Evolutionary conservation across 2,113 vertebrate species (phyloP).

Genomic region (Nycticryphes semicollaris): DNA sequence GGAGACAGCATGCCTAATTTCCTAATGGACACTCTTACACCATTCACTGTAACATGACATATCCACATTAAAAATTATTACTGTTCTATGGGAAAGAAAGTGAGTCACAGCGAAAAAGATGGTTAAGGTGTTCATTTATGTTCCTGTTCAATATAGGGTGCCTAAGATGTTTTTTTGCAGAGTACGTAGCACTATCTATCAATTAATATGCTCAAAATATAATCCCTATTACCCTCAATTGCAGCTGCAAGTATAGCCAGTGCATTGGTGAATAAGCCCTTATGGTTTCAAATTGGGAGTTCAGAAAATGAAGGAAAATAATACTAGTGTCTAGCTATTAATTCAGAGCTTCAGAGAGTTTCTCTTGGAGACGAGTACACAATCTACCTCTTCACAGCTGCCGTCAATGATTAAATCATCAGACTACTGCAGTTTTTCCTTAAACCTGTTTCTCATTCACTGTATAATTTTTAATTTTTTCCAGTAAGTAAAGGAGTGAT

Average conservation of each 20-base stretch:
- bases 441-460: neutral
- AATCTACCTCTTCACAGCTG: neutral
- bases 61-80: neutral
- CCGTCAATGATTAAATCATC: neutral
- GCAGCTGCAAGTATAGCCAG: neutral
- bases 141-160: neutral
- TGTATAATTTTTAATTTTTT: neutral
- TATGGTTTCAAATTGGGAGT: neutral
- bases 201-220: neutral
- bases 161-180: neutral
- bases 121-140: neutral
- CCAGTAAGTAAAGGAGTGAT: neutral
- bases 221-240: neutral
- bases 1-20: neutral
- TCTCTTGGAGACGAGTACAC: neutral
- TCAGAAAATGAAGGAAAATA: neutral
- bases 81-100: neutral
- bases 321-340: neutral
- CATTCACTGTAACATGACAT: neutral
- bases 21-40: neutral
- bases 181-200: neutral
- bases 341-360: neutral
- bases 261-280: neutral
- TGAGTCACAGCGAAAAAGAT: neutral
- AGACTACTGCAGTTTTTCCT: neutral